Conservation (phyloP, 1,140 invertebrate species). For the Monochamus saltuarius region DNA sequence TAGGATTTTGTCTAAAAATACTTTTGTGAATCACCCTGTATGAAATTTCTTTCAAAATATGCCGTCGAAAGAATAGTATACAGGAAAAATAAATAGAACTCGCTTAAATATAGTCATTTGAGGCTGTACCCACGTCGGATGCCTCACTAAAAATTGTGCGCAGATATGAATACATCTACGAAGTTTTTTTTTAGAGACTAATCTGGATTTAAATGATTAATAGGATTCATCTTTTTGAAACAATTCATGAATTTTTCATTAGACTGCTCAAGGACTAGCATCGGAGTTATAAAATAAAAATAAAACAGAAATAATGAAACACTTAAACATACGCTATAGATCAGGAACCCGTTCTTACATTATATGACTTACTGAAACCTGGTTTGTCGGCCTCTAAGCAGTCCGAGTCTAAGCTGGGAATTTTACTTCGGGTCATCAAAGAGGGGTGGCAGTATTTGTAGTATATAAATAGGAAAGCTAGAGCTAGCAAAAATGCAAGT, state of each 20-base stretch:
- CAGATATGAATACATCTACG: too few relatives aligned
- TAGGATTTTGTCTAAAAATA: too few relatives aligned
- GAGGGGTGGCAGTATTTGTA: slow-evolving; percentile 56
- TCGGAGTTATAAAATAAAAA: not conserved
- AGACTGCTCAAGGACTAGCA: not conserved
- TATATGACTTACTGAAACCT: slow-evolving; percentile 47
- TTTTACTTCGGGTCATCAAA: slow-evolving; percentile 37
- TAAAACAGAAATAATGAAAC: not conserved
- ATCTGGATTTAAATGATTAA: too few relatives aligned
- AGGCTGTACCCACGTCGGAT: too few relatives aligned
- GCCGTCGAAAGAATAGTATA: too few relatives aligned
- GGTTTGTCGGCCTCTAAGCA: slow-evolving; percentile 43
- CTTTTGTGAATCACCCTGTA: too few relatives aligned
- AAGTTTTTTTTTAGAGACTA: too few relatives aligned
- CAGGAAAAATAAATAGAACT: too few relatives aligned
- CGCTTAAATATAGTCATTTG: too few relatives aligned
- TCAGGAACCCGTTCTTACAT: slow-evolving; percentile 43
- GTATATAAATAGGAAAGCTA: slow-evolving; percentile 54
- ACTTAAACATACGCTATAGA: slow-evolving; percentile 42
- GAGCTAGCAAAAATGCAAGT: slow-evolving; percentile 52
- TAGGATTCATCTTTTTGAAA: too few relatives aligned
- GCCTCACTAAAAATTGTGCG: too few relatives aligned
- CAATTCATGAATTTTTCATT: not conserved
- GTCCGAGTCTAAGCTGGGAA: slow-evolving; percentile 33
- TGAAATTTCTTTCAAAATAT: too few relatives aligned